phyloP scores from a whole-genome alignment of 1,140 invertebrate genomes.

The Laupala kohalensis region DNA sequence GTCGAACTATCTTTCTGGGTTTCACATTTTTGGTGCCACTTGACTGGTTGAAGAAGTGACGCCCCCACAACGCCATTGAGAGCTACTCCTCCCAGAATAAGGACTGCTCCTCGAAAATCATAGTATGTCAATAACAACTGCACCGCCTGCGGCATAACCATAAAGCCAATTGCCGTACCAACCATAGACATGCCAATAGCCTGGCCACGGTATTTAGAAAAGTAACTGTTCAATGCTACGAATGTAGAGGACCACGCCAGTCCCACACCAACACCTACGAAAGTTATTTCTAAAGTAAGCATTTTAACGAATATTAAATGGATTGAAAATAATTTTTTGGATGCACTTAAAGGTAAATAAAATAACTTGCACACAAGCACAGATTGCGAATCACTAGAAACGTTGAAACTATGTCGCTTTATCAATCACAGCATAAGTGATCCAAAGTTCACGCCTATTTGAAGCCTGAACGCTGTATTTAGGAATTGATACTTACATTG shows the following conservation, averaged over 20 bases:
- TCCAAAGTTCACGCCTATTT: too few species aligned
- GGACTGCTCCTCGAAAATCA: slow-evolving; percentile 47
- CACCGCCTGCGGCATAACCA: slow-evolving; percentile 59
- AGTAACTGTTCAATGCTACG: slow-evolving; percentile 59
- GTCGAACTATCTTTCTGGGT: slow-evolving; percentile 42
- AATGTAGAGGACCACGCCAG: slow-evolving; percentile 54
- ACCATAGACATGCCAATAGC: slow-evolving; percentile 62
- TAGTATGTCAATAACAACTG: slow-evolving; percentile 41
- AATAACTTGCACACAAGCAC: too few species aligned
- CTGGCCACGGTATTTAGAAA: slow-evolving; percentile 55
- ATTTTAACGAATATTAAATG: too few species aligned
- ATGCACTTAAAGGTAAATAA: too few species aligned
- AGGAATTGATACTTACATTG: too few species aligned
- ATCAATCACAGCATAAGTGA: too few species aligned
- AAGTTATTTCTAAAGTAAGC: slow-evolving; percentile 21
- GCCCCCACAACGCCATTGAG: slow-evolving; percentile 51
- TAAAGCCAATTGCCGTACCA: slow-evolving; percentile 57
- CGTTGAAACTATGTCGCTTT: too few species aligned
- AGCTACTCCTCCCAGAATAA: slow-evolving; percentile 48
- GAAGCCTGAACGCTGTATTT: too few species aligned
- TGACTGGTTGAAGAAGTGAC: slow-evolving; percentile 48
- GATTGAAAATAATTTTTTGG: too few species aligned
- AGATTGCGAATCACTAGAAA: too few species aligned
- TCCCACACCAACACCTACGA: slow-evolving; percentile 54
- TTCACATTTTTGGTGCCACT: slow-evolving; percentile 38